Percentiles rank a stretch among this genome's conserved stretches.
phyloP scores from a whole-genome alignment of 2,797 vertebrate species.

The Anguilla megastoma region DNA sequence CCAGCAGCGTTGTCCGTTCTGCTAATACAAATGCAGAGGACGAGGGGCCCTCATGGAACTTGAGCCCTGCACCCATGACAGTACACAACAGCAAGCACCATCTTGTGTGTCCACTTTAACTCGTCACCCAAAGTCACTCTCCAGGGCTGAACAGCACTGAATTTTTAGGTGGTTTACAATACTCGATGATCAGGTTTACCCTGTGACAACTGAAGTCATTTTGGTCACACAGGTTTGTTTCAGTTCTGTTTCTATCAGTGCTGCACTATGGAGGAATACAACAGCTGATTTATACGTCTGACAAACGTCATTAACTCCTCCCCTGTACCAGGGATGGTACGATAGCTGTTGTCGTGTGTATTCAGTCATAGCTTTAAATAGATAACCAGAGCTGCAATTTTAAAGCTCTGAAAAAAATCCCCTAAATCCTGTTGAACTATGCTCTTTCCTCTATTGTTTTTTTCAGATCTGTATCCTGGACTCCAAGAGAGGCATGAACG shows the following conservation, averaged over 20 bases:
- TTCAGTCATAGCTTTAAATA: neutral
- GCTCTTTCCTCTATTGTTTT: conserved; percentile 35
- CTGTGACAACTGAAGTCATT: neutral
- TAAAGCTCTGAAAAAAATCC: neutral
- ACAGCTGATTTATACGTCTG: neutral
- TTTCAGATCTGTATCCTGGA: conserved; percentile 84
- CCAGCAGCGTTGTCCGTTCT: neutral
- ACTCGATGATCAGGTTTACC: neutral
- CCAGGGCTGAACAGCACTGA: neutral
- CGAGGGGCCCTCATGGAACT: neutral
- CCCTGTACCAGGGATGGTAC: too few relatives aligned
- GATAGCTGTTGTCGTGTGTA: neutral
- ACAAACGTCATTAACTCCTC: neutral
- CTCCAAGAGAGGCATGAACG: conserved; percentile 89
- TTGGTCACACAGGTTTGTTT: neutral
- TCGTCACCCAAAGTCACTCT: neutral
- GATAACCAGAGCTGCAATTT: neutral
- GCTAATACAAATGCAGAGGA: neutral
- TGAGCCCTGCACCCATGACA: neutral
- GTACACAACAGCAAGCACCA: neutral
- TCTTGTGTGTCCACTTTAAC: neutral
- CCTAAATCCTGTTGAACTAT: neutral
- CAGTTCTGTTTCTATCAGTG: neutral
- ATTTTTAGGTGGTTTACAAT: neutral
- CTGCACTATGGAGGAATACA: neutral